phyloP scores from a whole-genome alignment of 2,797 vertebrate genomes.

The Malacoraja senta region DNA sequence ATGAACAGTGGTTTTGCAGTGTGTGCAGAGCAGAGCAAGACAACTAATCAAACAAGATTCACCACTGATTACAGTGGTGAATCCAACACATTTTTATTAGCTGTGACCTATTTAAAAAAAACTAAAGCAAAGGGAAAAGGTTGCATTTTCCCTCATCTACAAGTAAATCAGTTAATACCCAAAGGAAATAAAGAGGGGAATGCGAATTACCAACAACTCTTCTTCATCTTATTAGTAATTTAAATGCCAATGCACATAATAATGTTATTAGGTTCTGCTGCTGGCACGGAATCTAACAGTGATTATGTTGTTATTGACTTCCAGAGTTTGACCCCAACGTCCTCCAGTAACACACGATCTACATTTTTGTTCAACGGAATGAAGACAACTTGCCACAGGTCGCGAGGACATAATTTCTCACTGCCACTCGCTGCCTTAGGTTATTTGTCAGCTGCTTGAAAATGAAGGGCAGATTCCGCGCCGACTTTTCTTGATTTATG shows the following conservation, averaged over 20 bases:
- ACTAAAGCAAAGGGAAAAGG: neutral
- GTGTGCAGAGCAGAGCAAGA: neutral
- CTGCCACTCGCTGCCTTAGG: neutral
- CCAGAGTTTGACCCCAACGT: neutral
- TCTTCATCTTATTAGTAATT: constrained; percentile 24
- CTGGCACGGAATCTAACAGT: neutral
- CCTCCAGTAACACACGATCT: neutral
- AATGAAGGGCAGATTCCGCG: constrained; percentile 18
- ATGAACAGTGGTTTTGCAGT: neutral
- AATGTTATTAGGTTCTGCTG: constrained; percentile 19
- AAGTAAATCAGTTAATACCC: constrained; percentile 19
- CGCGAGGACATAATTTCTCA: neutral
- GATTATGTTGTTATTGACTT: constrained; percentile 4
- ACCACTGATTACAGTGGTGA: neutral
- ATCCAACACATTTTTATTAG: neutral
- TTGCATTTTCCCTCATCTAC: neutral
- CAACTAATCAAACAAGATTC: neutral
- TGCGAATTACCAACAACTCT: neutral
- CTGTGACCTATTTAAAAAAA: constrained; percentile 13
- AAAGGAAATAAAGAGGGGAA: constrained; percentile 24
- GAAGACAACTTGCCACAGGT: constrained; percentile 12
- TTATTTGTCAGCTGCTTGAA: neutral
- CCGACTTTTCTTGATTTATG: constrained; percentile 15
- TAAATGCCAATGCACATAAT: constrained; percentile 20
- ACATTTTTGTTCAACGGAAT: neutral